Base-by-base conservation (phyloP, 1,140 invertebrate species). In the Zaprionus tsacasi region DNA sequence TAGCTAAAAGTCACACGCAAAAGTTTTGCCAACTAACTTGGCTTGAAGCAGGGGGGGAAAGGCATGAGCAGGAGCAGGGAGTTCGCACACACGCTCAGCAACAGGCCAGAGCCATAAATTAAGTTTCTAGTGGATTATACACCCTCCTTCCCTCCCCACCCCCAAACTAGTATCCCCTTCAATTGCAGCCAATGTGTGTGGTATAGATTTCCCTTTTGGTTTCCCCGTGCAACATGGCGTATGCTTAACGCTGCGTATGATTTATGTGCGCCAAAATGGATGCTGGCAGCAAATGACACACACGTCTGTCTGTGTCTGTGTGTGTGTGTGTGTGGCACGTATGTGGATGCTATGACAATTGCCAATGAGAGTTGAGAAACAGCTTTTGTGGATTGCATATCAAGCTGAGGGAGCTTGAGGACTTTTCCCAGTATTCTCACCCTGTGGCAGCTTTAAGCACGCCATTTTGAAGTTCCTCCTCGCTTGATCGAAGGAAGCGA, bases 231-330 rank as follows among this genome's bases (percentile, higher is more conserved):
- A 63, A 76, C 72, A 50, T 38, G 66, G 81, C 80, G 80, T 82
- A 82, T 79, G 76, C 76, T 82, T 72, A 67, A 79, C 33, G 52
- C 59, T 35, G 33, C 48, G 38, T 63, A 63, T 81, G 79, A 81
- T 81, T 82, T 82, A 82, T 82, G 67, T 48, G 55, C 48, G 52
- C 27, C 52, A 57, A 17, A 69, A 61, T 30, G 65, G 52, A 69
- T 61, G 66, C 52, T 56, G 11, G 13, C 38, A 13, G 45, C 45
- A 40, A 58, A 58, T 52, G 30, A 59, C 30, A 36, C 48, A n/a
- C 56, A 15, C 56, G 11, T 17, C 10, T 30, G 56, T 8, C 27
- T 43, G 7, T 25, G 40, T 13, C 4, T 15, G 4, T 45, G 17
- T 33, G 27, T 30, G 25, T 15, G 4, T 45, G 17, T 33, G 27